Conservation (phyloP, 2,888 invertebrate genomes). For the Sinelater perroti region DNA sequence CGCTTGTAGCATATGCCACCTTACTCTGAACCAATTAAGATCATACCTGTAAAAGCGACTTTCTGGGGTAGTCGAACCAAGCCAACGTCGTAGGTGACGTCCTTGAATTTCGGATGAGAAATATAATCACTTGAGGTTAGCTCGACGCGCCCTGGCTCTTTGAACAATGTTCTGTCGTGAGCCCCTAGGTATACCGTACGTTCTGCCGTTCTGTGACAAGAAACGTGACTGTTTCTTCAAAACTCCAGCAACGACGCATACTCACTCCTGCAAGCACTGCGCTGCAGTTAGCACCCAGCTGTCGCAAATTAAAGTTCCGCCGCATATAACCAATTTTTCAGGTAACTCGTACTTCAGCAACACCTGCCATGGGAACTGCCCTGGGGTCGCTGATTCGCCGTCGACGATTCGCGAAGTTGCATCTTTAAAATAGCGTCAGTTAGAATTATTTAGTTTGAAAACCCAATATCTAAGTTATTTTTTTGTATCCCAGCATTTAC, state of each 20-base stretch:
- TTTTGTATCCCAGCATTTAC: too few species aligned
- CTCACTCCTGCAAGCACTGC: conserved; percentile 26
- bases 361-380: conserved; percentile 24
- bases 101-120: too few species aligned
- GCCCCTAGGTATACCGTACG: conserved; percentile 16
- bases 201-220: conserved; percentile 14
- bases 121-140: too few species aligned
- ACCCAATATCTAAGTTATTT: too few species aligned
- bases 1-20: too few species aligned
- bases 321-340: conserved; percentile 11
- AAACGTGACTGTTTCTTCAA: too few species aligned
- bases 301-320: conserved; percentile 26
- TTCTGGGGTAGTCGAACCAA: conserved; percentile 37
- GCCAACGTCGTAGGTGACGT: conserved; percentile 46
- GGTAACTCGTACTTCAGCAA: not conserved
- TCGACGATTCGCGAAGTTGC: conserved; percentile 13
- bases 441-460: too few species aligned
- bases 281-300: conserved; percentile 30
- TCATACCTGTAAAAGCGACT: conserved; percentile 34
- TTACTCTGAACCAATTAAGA: too few species aligned
- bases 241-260: too few species aligned
- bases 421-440: too few species aligned
- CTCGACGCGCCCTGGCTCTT: conserved; percentile 25
- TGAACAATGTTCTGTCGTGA: not conserved
- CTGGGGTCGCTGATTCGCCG: conserved; percentile 4